These are phyloP conservation scores for Zoanthus gigantus DNA, from an alignment of 92 coral and sea anemone genomes.

Conservation along the genomic window DNA sequence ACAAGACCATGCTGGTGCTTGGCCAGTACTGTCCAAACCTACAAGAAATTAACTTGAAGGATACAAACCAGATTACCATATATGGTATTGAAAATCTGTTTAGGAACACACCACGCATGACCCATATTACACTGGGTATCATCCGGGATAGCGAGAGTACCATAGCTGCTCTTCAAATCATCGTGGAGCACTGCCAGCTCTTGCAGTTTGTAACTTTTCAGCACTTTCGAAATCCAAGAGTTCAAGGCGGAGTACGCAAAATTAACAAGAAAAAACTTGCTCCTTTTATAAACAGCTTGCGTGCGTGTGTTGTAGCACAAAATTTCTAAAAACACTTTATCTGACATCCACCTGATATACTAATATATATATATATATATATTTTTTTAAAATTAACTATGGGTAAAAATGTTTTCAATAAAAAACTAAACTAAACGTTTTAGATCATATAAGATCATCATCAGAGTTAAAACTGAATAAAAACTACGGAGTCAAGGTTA, in stretches of 20 bases:
- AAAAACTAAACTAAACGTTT: too few species aligned
- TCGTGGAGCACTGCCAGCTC: slow-evolving; percentile 67
- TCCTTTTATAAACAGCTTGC: slow-evolving; percentile 68
- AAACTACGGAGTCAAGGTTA: too few species aligned
- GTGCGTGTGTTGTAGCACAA: slow-evolving; percentile 59
- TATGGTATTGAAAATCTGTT: slow-evolving; percentile 80
- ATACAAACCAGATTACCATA: slow-evolving; percentile 72
- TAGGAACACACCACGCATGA: slow-evolving; percentile 69
- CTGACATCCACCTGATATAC: too few species aligned
- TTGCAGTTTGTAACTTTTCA: slow-evolving; percentile 82
- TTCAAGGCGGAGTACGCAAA: slow-evolving; percentile 70
- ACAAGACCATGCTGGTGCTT: slow-evolving; percentile 69
- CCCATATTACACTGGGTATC: slow-evolving; percentile 78
- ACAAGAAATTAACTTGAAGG: slow-evolving; percentile 78
- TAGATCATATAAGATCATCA: too few species aligned
- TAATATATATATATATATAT: too few species aligned
- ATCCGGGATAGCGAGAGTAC: slow-evolving; percentile 72
- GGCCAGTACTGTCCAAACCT: slow-evolving; percentile 67
- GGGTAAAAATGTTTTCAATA: too few species aligned
- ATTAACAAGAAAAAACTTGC: slow-evolving; percentile 76
- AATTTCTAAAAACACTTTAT: neutral
- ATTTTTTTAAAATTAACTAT: too few species aligned
- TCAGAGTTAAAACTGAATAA: too few species aligned
- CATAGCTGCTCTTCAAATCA: slow-evolving; percentile 73
- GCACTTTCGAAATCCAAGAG: slow-evolving; percentile 66